phyloP scores from a whole-genome alignment of 2,888 invertebrate species.

The Agriopis aurantiaria region DNA sequence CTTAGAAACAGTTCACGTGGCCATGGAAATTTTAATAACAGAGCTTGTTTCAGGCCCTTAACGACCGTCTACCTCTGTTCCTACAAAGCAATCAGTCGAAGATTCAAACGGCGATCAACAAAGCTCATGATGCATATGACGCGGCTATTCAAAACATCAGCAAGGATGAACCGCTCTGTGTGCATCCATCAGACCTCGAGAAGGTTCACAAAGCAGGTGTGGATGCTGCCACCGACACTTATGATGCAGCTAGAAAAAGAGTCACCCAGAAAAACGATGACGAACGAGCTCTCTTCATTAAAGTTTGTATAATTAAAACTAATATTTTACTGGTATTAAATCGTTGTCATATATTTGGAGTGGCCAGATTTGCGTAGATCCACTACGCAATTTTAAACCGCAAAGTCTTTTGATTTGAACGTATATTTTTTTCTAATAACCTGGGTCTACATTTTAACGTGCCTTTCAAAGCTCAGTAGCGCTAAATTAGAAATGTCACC shows the following conservation, averaged over 20 bases:
- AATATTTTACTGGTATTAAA: too few relatives aligned
- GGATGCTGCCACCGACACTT: conserved; percentile 15
- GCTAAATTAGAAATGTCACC: too few relatives aligned
- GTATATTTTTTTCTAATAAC: too few relatives aligned
- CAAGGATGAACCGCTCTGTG: conserved; percentile 6
- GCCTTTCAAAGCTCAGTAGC: too few relatives aligned
- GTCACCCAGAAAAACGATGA: conserved; percentile 21
- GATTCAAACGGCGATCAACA: conserved; percentile 29
- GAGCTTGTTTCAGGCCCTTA: conserved; percentile 8
- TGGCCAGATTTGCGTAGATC: too few relatives aligned
- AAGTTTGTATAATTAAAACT: background rate
- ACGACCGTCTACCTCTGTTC: conserved; percentile 19
- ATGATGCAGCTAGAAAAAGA: conserved; percentile 29
- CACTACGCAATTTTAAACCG: background rate
- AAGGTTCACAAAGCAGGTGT: conserved; percentile 1
- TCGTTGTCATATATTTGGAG: background rate
- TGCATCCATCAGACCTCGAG: background rate
- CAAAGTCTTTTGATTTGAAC: too few relatives aligned
- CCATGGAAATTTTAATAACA: background rate
- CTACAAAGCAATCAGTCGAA: conserved; percentile 34
- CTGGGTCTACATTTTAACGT: too few relatives aligned
- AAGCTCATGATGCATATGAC: conserved; percentile 33
- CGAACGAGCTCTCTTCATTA: conserved; percentile 23
- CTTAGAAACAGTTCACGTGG: too few relatives aligned
- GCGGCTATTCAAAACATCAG: conserved; percentile 15